Evolutionary conservation across 2,113 vertebrate genomes (phyloP), one percentile per base, ranked within the genome.

Genomic region (Macquaria australasica): DNA sequence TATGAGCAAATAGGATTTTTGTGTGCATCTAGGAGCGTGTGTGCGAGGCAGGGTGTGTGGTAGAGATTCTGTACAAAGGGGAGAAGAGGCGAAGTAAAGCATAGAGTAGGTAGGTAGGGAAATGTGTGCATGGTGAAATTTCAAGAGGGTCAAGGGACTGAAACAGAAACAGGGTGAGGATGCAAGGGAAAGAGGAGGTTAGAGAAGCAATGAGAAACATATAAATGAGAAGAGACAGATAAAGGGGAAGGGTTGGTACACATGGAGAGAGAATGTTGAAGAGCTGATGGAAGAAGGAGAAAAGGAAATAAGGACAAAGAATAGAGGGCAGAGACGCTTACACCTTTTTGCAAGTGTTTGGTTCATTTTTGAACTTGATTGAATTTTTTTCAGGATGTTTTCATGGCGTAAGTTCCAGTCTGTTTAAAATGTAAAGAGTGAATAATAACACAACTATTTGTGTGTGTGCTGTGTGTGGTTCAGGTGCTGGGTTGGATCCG

Each of bases 401-500:
- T 76, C 23, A 7, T n/a, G 21, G 5, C 7, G 1, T 39, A 34
- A 55, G 34, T 31, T 63, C 4, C 18, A 51, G 21, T 25, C 1
- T 41, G 8, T 53, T 53, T 55, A 25, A 48, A 78, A 64, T 8
- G 69, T 10, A 11, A 58, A 34, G 5, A 53, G 7, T 53, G 12
- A 48, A 31, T 53, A 25, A 77, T 28, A n/a, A 43, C n/a, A 45
- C 70, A 66, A 56, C 8, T 6, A 3, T 48, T n/a, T 73, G 21
- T 41, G 6, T 45, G 34, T 75, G 43, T 69, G 15, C 16, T 83
- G 53, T 64, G 56, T 81, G 41, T 79, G 34, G n/a, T 86, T 39
- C 41, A 99, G 98, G 98, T 99, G 67, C 95, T 99, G 88, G 98
- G 98, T 53, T 99, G 98, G 98, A 99, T 99, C 92, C 97, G 98